A percentile compares a stretch with the other conserved stretches of the same genome.
phyloP scores from a whole-genome alignment of 92 coral and sea anemone species.

The Bergia puertoricense region DNA sequence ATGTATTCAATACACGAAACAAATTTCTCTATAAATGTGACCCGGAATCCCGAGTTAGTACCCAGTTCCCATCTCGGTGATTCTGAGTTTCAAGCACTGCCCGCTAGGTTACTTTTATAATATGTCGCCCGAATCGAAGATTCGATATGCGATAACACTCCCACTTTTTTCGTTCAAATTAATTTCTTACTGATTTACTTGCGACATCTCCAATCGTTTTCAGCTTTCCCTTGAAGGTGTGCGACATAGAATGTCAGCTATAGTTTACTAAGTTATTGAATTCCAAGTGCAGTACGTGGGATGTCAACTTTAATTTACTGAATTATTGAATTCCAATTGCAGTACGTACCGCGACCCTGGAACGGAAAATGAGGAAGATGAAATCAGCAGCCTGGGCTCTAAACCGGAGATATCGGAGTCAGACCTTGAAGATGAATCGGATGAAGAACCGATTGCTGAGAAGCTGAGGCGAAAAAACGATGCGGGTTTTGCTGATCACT shows the following conservation, averaged over 20 bases:
- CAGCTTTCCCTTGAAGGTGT: no score
- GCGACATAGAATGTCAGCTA: background rate
- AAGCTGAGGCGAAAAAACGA: conserved; percentile 60
- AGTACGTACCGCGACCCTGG: conserved; percentile 85
- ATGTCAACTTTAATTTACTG: background rate
- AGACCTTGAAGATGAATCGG: conserved; percentile 74
- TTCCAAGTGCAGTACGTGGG: conserved; percentile 54
- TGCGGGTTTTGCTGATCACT: conserved; percentile 61
- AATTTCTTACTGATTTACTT: background rate
- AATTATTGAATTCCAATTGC: background rate
- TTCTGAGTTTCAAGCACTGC: no score
- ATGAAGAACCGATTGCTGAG: conserved; percentile 55
- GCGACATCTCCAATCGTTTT: background rate
- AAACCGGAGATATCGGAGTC: conserved; percentile 78
- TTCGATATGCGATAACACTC: no score
- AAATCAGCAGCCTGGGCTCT: conserved; percentile 85
- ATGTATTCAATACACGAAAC: background rate
- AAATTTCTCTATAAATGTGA: no score
- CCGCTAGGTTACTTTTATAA: no score
- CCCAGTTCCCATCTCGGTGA: no score
- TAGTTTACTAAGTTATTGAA: background rate
- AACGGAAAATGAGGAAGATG: conserved; percentile 69
- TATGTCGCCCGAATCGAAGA: no score
- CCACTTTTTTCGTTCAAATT: no score
- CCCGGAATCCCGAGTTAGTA: no score